Conservation (phyloP, 1,140 invertebrate genomes). For the Aphelinus certus region DNA sequence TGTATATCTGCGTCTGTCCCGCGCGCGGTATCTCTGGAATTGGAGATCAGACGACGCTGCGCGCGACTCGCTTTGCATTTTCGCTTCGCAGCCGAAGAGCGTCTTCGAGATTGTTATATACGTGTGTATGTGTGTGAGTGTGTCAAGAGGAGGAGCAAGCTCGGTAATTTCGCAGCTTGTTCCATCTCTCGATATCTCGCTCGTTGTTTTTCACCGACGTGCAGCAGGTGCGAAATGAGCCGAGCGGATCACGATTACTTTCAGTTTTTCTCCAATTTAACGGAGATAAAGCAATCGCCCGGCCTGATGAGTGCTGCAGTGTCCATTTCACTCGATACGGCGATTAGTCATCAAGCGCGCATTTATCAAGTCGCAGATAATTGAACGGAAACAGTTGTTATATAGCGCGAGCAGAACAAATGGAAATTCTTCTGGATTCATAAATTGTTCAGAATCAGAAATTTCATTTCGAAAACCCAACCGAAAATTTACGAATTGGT, state of each 20-base stretch:
- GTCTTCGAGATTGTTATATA: not conserved
- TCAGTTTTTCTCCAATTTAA: not conserved
- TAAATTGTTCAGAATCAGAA: too few relatives aligned
- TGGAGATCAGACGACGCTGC: not conserved
- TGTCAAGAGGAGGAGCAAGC: not conserved
- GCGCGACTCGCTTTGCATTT: constrained; percentile 26
- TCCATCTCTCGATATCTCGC: too few relatives aligned
- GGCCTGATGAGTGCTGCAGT: too few relatives aligned
- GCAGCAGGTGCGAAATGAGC: constrained; percentile 1
- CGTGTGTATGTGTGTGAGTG: too few relatives aligned
- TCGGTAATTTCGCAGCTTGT: constrained; percentile 12
- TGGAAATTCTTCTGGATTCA: too few relatives aligned
- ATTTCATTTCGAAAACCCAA: too few relatives aligned
- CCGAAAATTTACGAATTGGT: too few relatives aligned
- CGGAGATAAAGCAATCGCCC: not conserved
- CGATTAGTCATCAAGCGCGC: too few relatives aligned
- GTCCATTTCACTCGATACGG: too few relatives aligned
- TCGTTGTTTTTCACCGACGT: not conserved
- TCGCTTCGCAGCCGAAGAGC: constrained; percentile 4
- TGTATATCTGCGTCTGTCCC: too few relatives aligned
- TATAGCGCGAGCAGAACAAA: too few relatives aligned
- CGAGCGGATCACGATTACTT: constrained; percentile 15
- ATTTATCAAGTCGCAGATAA: not conserved
- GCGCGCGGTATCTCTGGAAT: not conserved
- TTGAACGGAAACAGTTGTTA: not conserved